Evolutionary conservation across 2,797 vertebrate genomes (phyloP).

Genomic region (Glyptemys insculpta): DNA sequence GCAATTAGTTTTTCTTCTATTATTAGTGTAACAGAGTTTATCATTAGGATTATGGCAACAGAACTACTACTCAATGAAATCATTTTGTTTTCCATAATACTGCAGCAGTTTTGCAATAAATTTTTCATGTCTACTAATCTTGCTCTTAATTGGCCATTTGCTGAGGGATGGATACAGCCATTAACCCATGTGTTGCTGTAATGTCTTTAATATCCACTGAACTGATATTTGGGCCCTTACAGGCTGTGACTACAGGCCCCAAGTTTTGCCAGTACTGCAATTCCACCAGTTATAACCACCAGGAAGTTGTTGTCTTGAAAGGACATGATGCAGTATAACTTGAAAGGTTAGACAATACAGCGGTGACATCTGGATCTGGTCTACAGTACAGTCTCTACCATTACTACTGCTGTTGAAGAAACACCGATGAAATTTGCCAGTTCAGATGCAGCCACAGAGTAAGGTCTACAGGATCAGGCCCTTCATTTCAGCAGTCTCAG

Average conservation of each 20-base stretch:
- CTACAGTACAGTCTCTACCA: not conserved
- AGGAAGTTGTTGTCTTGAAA: not conserved
- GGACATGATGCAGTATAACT: not conserved
- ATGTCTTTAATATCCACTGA: constrained; percentile 17
- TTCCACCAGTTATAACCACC: rapidly evolving
- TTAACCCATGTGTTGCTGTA: constrained; percentile 72
- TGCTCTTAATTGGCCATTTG: constrained; percentile 72
- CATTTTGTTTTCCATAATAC: constrained; percentile 70
- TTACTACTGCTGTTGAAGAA: rapidly evolving
- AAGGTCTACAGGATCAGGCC: not conserved
- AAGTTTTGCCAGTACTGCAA: not conserved
- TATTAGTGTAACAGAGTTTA: constrained; percentile 82
- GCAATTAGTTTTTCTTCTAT: constrained; percentile 88
- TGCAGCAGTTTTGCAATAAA: constrained; percentile 71
- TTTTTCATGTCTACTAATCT: constrained; percentile 82
- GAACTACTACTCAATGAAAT: constrained; percentile 62
- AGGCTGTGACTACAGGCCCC: not conserved
- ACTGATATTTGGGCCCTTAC: not conserved
- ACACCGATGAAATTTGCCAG: not conserved
- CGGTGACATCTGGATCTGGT: not conserved
- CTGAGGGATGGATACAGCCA: constrained; percentile 53
- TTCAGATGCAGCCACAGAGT: rapidly evolving
- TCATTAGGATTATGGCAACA: constrained; percentile 73
- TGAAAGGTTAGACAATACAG: not conserved
- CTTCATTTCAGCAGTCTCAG: not conserved